Base-by-base conservation (phyloP, 92 coral and sea anemone species). In the Epizoanthus stellaris region DNA sequence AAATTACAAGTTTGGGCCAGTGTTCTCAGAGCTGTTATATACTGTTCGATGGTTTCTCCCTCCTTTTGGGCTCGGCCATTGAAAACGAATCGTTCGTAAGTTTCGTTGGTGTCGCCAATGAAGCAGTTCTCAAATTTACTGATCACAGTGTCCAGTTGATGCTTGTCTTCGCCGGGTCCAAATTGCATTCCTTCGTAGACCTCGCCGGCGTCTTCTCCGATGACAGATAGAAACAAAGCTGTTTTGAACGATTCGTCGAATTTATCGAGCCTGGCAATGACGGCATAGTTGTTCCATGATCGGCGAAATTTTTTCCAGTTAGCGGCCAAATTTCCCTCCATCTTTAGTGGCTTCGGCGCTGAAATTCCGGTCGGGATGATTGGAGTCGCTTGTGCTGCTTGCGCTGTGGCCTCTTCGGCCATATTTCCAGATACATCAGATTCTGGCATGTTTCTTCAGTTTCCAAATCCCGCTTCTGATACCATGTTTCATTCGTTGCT, bases 1-100 rank as follows among this genome's bases (percentile, higher is more conserved):
- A 88, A 88, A 67, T 88, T 88, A 66, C 85, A 82, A 67, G 85
- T 67, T 65, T 61, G 91, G 10, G 84, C 80, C n/a, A 88, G 88
- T 38, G 60, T 88, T 70, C 49, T 34, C 42, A 88, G 23, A 60
- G 16, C 75, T 4, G 85, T 85, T 67, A 77, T 74, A 47, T 88
- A 84, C 42, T 69, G 77, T 6, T 84, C 59, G 45, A 89, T 72
- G 34, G 70, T 70, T 49, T 85, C 77, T 21, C 76, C 70, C 14
- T 76, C 86, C 53, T 73, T 86, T 73, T 85, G 86, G 34, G 71
- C 63, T 10, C 73, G 6, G n/a, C 64, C 75, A 65, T 85, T 89
- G 75, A 85, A 85, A 23, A 80, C 19, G 66, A 88, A 84, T 2
- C 87, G 4, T 67, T 77, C 86, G 39, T 84, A 54, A 45, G 83